A percentile compares a stretch with the other conserved stretches of the same genome.
Conservation (phyloP, 2,888 invertebrate species). For the Drosophila pseudotalamancana region DNA sequence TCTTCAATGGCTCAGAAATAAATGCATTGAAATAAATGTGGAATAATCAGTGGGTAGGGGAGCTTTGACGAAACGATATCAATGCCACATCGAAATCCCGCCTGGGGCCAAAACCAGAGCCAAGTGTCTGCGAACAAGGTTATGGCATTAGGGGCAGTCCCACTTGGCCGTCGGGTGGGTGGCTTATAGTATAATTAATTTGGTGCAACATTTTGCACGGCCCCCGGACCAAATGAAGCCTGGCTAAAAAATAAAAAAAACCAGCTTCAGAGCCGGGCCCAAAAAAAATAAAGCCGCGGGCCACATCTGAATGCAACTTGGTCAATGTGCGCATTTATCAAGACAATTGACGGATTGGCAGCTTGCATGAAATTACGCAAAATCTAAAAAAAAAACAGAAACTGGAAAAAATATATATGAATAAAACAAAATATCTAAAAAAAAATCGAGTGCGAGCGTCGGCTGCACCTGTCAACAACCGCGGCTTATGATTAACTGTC, state of each 20-base stretch:
- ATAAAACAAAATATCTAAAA: background rate
- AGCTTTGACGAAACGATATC: conserved; percentile 25
- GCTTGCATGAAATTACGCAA: conserved; percentile 75
- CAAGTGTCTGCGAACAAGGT: conserved; percentile 74
- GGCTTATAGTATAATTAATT: conserved; percentile 80
- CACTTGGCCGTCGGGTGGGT: conserved; percentile 71
- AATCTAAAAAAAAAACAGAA: background rate
- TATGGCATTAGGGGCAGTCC: conserved; percentile 56
- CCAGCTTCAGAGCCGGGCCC: conserved; percentile 18
- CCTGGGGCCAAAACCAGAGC: conserved; percentile 38
- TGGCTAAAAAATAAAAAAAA: too few relatives aligned
- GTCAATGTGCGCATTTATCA: conserved; percentile 77
- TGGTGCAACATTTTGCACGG: conserved; percentile 73
- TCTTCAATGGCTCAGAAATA: too few relatives aligned
- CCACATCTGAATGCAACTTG: conserved; percentile 48
- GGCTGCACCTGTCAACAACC: conserved; percentile 64
- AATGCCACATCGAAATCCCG: conserved; percentile 38
- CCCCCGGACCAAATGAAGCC: conserved; percentile 31
- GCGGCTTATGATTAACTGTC: conserved; percentile 76
- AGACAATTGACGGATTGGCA: conserved; percentile 81
- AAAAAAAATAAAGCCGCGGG: conserved; percentile 32
- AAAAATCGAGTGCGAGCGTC: background rate
- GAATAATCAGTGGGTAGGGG: conserved; percentile 31
- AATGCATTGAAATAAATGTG: conserved; percentile 59
- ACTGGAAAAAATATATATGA: too few relatives aligned